Conservation (phyloP, 2,888 invertebrate genomes). For the Phania funesta region DNA sequence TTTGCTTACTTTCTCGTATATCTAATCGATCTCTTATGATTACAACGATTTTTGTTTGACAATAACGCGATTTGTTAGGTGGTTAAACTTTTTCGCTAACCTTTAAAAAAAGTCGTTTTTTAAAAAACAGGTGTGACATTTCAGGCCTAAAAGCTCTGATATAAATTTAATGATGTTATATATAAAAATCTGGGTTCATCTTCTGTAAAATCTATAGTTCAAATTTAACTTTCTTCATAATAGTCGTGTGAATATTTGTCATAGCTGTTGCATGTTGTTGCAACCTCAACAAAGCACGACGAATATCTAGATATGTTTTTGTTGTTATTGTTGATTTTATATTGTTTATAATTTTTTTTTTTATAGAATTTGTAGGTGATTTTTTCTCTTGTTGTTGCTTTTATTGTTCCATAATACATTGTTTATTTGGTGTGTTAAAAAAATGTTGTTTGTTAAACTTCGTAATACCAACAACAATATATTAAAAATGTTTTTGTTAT, state of each 20-base stretch:
- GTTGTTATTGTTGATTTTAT: background rate
- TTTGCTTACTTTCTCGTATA: no score
- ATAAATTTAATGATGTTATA: slow-evolving; percentile 1
- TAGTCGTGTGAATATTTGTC: slow-evolving; percentile 53
- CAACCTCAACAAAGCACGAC: slow-evolving; percentile 9
- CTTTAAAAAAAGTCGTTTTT: no score
- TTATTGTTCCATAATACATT: slow-evolving; percentile 13
- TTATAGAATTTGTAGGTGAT: background rate
- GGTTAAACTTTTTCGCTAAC: no score
- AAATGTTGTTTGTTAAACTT: slow-evolving; percentile 26
- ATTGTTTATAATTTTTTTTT: slow-evolving; percentile 2
- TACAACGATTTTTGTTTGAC: no score
- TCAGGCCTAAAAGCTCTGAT: slow-evolving; percentile 12
- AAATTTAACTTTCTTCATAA: slow-evolving; percentile 49
- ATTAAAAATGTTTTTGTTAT: background rate
- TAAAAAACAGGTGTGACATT: slow-evolving; percentile 15
- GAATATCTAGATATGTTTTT: no score
- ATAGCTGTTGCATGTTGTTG: background rate
- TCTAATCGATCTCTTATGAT: no score
- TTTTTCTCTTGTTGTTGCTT: slow-evolving; percentile 14
- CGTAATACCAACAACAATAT: background rate
- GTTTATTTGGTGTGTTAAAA: background rate
- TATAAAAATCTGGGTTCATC: slow-evolving; percentile 22
- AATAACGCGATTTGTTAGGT: no score
- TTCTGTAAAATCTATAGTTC: background rate